A percentile compares a stretch with the other conserved stretches of the same genome.
phyloP scores from a whole-genome alignment of 2,888 invertebrate genomes.

The Syritta pipiens region DNA sequence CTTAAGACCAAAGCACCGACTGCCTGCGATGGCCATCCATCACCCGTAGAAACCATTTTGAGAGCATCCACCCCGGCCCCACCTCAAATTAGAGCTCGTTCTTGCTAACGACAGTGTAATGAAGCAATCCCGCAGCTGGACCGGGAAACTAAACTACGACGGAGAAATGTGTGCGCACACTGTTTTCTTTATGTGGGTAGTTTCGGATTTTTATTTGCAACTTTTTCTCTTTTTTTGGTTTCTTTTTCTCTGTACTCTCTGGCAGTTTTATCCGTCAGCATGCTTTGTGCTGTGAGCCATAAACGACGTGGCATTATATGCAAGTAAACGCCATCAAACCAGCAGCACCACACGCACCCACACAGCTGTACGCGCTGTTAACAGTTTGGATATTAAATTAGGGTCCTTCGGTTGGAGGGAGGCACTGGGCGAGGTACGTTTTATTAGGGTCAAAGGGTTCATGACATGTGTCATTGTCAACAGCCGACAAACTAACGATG shows the following conservation, averaged over 20 bases:
- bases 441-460: conserved; percentile 66
- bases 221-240: conserved; percentile 9
- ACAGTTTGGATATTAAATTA: conserved; percentile 42
- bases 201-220: conserved; percentile 30
- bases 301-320: conserved; percentile 42
- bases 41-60: too few species aligned
- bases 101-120: conserved; percentile 9
- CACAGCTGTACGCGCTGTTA: conserved; percentile 36
- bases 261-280: conserved; percentile 9
- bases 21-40: too few species aligned
- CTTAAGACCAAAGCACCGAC: too few species aligned
- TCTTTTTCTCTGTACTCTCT: too few species aligned
- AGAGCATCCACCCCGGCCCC: too few species aligned
- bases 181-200: conserved; percentile 43
- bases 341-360: conserved; percentile 1
- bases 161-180: background rate
- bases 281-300: background rate
- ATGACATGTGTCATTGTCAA: conserved; percentile 67
- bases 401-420: background rate
- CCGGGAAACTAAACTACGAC: background rate
- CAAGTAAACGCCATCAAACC: conserved; percentile 43
- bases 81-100: background rate
- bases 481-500: conserved; percentile 59
- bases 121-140: background rate
- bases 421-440: conserved; percentile 18